Base-by-base conservation (phyloP, 2,113 vertebrate genomes). In the Phalacrocorax pelagicus region DNA sequence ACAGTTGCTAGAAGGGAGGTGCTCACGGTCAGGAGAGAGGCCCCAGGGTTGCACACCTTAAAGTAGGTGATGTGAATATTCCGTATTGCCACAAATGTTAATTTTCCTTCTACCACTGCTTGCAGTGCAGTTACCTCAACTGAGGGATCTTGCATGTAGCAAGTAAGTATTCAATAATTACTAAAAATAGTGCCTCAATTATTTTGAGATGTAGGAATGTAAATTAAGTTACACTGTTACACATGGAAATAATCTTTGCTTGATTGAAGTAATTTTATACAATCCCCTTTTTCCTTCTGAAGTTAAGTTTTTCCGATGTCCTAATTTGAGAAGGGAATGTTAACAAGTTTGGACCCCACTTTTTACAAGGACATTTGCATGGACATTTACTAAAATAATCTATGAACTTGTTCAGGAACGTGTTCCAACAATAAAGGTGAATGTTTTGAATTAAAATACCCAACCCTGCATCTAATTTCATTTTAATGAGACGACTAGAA, bases 391-490 rank as follows among this genome's bases (percentile, higher is more conserved):
- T 79, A 67, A 59, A 91, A 65, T 72, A 75, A n/a, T 89, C 24
- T 87, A 92, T 40, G 36, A 94, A 51, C 36, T 82, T 17, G 1
- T 72, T 85, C 51, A 87, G 71, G 51, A 87, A 36, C 4, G 2
- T 55, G 38, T 79, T 85, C 62, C 57, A 86, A 58, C 42, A 80
- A 32, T 84, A 61, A 96, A 96, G 42, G 30, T 78, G 30, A 93
- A 90, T 92, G 32, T 77, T 97, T 85, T 72, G n/a, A 96, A 81
- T 95, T 94, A 89, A 79, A 97, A 96, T 95, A 88, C 90, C 47
- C 13, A 93, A 38, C 11, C 11, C 34, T 93, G 18, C 23, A 86
- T 62, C 40, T 96, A 81, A 66, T 94, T 95, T 89, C 24, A 52
- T 86, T 95, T 92, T 96, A 88, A 92, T 91, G 32, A 55, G 80